Conservation (phyloP, 35 echinoderm and acorn worm species). For the Diadema setosum region DNA sequence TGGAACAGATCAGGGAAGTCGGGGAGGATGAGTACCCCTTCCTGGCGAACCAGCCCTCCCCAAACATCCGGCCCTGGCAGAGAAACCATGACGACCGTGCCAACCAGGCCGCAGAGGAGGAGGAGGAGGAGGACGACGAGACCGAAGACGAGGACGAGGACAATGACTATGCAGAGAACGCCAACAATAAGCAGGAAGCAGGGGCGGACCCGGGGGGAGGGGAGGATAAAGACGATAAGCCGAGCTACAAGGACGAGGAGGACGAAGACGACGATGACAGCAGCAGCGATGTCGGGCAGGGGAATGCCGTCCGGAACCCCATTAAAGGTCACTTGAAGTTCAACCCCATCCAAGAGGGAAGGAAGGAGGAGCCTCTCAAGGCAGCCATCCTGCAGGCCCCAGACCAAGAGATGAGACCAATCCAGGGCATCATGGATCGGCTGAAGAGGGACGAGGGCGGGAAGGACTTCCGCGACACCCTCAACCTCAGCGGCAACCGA, state of each 20-base stretch:
- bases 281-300: neutral
- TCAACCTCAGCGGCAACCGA: slow-evolving; percentile 13
- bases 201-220: neutral
- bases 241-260: slow-evolving; percentile 18
- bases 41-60: neutral
- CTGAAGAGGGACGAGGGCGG: slow-evolving; percentile 36
- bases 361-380: neutral
- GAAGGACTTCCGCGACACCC: slow-evolving; percentile 8
- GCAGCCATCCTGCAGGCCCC: neutral
- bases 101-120: neutral
- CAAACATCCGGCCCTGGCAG: neutral
- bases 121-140: neutral
- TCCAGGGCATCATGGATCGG: neutral
- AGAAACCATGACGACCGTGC: neutral
- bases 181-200: neutral
- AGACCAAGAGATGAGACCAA: neutral
- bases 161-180: neutral
- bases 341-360: neutral
- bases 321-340: neutral
- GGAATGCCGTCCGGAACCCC: neutral
- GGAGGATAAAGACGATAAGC: neutral
- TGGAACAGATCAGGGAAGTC: slow-evolving; percentile 67
- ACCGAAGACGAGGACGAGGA: neutral
- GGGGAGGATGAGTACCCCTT: slow-evolving; percentile 53
- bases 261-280: slow-evolving; percentile 29